A percentile compares a stretch with the other conserved stretches of the same genome.
Evolutionary conservation across 2,113 vertebrate species (phyloP).

Genomic region (Xenus cinereus): DNA sequence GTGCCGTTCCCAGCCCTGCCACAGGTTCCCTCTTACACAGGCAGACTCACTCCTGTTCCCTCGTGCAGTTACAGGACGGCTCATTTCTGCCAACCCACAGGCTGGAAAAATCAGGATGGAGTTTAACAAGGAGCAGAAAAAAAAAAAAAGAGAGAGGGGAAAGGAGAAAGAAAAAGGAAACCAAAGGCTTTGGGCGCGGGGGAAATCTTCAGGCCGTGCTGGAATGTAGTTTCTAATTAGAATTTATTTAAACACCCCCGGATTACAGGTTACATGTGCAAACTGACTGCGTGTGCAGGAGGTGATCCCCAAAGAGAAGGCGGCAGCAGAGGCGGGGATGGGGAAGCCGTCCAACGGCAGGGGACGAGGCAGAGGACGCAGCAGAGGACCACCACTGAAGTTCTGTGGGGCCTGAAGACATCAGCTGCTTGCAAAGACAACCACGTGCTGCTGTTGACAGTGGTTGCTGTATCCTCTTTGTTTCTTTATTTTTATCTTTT

Average conservation of each 20-base stretch:
- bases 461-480: neutral
- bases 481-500: no score
- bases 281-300: neutral
- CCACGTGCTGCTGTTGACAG: neutral
- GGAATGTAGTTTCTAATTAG: constrained; percentile 60
- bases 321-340: neutral
- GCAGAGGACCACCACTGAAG: neutral
- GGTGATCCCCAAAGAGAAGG: neutral
- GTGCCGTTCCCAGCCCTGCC: neutral
- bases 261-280: constrained; percentile 11
- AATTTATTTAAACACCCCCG: constrained; percentile 22
- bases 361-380: fast-evolving
- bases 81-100: constrained; percentile 31
- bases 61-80: neutral
- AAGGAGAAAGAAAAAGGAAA: neutral
- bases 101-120: constrained; percentile 9
- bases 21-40: neutral
- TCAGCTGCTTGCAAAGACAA: neutral
- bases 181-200: neutral
- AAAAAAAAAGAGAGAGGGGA: neutral
- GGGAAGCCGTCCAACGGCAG: neutral
- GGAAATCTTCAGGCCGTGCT: constrained; percentile 48
- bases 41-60: neutral
- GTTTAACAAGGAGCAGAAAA: neutral
- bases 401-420: neutral